phyloP scores from a whole-genome alignment of 2,797 vertebrate genomes.

The Acipenser transmontanus region DNA sequence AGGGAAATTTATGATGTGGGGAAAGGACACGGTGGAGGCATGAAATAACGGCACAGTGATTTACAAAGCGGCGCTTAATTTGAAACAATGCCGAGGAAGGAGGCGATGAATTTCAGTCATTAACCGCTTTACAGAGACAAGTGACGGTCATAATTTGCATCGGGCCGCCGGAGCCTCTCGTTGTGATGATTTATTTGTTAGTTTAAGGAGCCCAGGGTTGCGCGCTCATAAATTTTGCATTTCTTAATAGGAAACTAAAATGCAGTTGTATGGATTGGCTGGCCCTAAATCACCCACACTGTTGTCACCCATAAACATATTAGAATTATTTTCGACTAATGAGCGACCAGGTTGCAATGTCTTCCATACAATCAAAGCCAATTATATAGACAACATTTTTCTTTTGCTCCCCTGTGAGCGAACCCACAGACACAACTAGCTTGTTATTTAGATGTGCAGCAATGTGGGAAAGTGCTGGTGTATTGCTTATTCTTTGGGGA shows the following conservation, averaged over 20 bases:
- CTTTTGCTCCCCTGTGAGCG: conserved; percentile 5
- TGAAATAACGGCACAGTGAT: conserved; percentile 28
- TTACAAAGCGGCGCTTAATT: conserved; percentile 31
- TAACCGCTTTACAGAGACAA: conserved; percentile 55
- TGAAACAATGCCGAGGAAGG: conserved; percentile 26
- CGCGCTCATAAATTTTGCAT: conserved; percentile 47
- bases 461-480: conserved; percentile 8
- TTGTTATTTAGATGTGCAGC: conserved; percentile 6
- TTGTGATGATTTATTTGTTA: conserved; percentile 45
- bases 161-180: conserved; percentile 37
- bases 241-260: conserved; percentile 57
- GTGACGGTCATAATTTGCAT: conserved; percentile 54
- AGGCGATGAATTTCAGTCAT: conserved; percentile 45
- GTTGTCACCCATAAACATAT: conserved; percentile 36
- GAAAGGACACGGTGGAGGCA: conserved; percentile 19
- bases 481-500: neutral
- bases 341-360: conserved; percentile 5
- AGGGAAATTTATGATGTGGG: neutral
- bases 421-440: conserved; percentile 2
- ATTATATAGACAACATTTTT: conserved; percentile 10
- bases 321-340: conserved; percentile 27
- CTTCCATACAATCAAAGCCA: conserved; percentile 8
- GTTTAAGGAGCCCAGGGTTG: conserved; percentile 39
- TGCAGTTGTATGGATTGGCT: conserved; percentile 45
- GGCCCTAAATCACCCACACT: conserved; percentile 49